Conservation (phyloP, 1,140 invertebrate species). For the Drosophila nikananu region DNA sequence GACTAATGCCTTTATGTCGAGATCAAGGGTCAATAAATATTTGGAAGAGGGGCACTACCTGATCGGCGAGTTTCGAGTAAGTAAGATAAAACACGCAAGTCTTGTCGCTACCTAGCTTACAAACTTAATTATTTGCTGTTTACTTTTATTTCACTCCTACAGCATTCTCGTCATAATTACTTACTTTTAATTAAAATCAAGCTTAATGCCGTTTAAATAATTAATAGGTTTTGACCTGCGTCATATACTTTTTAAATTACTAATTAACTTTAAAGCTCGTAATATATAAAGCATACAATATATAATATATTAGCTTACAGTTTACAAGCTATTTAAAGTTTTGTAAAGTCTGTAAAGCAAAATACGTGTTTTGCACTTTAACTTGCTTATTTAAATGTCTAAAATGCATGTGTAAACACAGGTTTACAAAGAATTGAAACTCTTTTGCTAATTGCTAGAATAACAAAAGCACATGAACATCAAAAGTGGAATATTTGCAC, state of each 20-base stretch:
- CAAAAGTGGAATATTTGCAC: neutral
- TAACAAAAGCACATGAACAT: neutral
- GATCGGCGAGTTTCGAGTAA: slow-evolving; percentile 59
- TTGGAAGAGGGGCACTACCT: slow-evolving; percentile 29
- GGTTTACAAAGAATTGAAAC: neutral
- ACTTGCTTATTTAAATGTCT: neutral
- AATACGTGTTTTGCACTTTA: neutral
- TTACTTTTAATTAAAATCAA: no score
- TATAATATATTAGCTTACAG: neutral
- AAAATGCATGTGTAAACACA: neutral
- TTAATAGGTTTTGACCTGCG: neutral
- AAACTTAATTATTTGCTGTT: no score
- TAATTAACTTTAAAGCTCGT: neutral
- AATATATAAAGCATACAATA: neutral
- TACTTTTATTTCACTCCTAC: no score
- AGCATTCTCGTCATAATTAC: no score
- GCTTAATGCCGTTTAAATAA: no score
- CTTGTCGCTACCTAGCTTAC: neutral
- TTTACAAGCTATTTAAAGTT: neutral
- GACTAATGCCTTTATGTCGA: slow-evolving; percentile 62
- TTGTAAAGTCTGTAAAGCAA: neutral
- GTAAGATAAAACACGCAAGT: slow-evolving; percentile 20
- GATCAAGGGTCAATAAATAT: slow-evolving; percentile 41
- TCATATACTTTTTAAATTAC: neutral
- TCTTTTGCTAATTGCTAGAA: neutral